Conservation (phyloP, 2,888 invertebrate species). For the Drosophila leonis region DNA sequence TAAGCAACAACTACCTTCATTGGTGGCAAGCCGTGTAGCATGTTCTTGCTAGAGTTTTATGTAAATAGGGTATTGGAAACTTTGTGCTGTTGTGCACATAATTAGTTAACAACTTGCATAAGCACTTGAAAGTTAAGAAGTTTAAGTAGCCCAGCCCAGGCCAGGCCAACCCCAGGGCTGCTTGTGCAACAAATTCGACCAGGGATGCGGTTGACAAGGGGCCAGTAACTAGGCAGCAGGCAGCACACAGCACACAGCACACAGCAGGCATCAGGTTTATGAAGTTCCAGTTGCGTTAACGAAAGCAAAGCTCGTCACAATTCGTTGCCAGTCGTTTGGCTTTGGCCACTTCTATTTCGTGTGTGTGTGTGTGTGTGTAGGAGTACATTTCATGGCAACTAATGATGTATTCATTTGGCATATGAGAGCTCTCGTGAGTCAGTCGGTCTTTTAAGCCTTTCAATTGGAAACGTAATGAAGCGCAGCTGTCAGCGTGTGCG, state of each 20-base stretch:
- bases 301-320: slow-evolving; percentile 12
- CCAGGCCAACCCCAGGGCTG: slow-evolving; percentile 19
- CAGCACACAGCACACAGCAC: neutral
- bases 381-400: slow-evolving; percentile 73
- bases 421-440: slow-evolving; percentile 48
- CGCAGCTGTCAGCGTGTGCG: slow-evolving; percentile 66
- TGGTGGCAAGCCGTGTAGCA: neutral
- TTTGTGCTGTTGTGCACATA: slow-evolving; percentile 48
- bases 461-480: slow-evolving; percentile 75
- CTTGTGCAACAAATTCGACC: slow-evolving; percentile 11
- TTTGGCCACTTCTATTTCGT: slow-evolving; percentile 49
- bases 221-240: slow-evolving; percentile 13
- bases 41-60: slow-evolving; percentile 6
- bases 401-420: slow-evolving; percentile 80
- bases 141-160: slow-evolving; percentile 59
- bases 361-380: slow-evolving; percentile 3
- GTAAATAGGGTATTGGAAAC: slow-evolving; percentile 29
- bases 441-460: slow-evolving; percentile 54
- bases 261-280: slow-evolving; percentile 3
- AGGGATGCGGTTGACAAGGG: slow-evolving; percentile 3
- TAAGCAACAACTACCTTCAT: neutral
- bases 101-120: slow-evolving; percentile 71
- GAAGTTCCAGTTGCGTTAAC: slow-evolving; percentile 6
- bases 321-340: slow-evolving; percentile 45
- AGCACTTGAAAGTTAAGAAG: slow-evolving; percentile 66